Conservation (phyloP, 2,888 invertebrate species). For the Euplagia quadripunctaria region DNA sequence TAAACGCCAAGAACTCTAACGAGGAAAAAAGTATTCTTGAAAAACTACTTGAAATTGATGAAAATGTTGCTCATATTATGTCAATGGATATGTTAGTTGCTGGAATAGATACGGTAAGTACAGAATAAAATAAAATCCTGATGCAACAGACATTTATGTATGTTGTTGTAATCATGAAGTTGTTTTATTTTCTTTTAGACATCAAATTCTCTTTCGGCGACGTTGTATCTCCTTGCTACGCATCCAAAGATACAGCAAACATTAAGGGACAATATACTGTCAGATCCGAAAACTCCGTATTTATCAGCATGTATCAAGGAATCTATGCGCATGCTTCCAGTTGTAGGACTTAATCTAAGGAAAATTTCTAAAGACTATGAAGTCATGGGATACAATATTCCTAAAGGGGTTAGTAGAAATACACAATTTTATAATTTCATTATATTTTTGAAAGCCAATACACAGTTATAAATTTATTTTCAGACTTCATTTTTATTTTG, state of each 20-base stretch:
- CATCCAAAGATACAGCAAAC: constrained; percentile 15
- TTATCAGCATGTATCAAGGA: constrained; percentile 91
- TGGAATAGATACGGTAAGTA: constrained; percentile 89
- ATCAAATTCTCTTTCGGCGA: constrained; percentile 4
- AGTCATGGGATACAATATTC: constrained; percentile 87
- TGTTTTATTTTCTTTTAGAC: constrained; percentile 6
- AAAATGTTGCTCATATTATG: constrained; percentile 87
- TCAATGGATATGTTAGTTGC: constrained; percentile 89
- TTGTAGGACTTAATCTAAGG: constrained; percentile 85
- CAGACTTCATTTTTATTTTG: constrained; percentile 6
- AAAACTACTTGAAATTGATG: constrained; percentile 86
- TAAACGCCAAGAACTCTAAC: constrained; percentile 40
- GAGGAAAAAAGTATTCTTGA: constrained; percentile 87
- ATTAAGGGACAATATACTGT: background rate
- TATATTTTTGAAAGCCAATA: background rate
- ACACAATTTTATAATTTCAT: background rate
- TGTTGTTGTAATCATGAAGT: background rate
- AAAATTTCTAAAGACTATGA: constrained; percentile 82
- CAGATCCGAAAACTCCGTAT: constrained; percentile 78
- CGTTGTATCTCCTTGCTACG: constrained; percentile 11
- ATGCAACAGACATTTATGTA: background rate
- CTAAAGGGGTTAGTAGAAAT: constrained; percentile 81
- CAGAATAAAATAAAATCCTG: background rate
- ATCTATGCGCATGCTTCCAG: constrained; percentile 87
- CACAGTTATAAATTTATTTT: background rate